Base-by-base conservation (phyloP, 2,113 vertebrate species). In the Jacana jacana region DNA sequence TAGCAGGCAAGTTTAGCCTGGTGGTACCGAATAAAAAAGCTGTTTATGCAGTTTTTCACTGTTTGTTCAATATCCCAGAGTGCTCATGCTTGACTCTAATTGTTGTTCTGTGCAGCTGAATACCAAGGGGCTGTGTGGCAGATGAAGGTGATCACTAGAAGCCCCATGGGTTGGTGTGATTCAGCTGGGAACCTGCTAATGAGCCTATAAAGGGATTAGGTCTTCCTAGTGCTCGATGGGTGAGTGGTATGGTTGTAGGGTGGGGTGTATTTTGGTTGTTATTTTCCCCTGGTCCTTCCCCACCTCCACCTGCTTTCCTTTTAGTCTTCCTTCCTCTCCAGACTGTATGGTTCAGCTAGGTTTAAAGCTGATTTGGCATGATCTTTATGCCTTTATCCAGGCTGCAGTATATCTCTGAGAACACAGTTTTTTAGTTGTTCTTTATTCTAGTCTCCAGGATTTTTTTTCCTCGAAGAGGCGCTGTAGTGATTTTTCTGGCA, bases 361-460 rank as follows among this genome's bases (percentile, higher is more conserved):
- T 81, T 77, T 78, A 55, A 82, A 82, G 86, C 35, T 7, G 1
- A 37, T 86, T 86, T 95, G 60, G 52, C 5, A 8, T 24, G 22
- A 48, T 88, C 55, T 90, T 78, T 49, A 51, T 84, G 44, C 40
- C 46, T 89, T 94, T 86, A 63, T 77, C 60, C 28, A 64, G 82
- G 54, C 81, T 93, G 44, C 28, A 42, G n/a, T 48, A 9, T 35
- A 37, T 39, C n/a, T 89, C 65, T 46, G n/a, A 87, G 61, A 66
- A 76, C 12, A 6, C 42, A 44, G 37, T 75, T 92, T 93, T 84
- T 81, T 63, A 81, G 65, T 31, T 84, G 20, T 40, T 92, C 61
- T 94, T 94, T 93, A 40, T 81, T 95, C 42, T 91, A 79, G 68
- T 79, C 81, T 94, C 55, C 40, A 92, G 69, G 65, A 83, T 11